Evolutionary conservation across 2,888 invertebrate species (phyloP), one percentile per base, ranked within the genome.

Genomic region (Drosophila maculinotata): DNA sequence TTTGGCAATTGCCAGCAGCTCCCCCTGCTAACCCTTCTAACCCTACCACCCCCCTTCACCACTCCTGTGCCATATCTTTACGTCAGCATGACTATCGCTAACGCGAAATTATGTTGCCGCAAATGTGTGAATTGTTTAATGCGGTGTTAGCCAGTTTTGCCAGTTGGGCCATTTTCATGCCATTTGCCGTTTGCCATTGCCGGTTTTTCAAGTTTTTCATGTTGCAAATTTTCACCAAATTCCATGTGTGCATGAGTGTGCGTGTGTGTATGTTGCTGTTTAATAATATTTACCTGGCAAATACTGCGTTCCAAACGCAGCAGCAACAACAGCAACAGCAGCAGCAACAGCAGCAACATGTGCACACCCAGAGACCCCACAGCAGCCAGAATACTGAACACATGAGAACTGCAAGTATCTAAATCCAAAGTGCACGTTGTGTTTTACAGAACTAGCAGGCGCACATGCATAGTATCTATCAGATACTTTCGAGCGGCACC

Each of bases 111-210:
- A 83, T 86, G 86, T 47, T 68, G 68, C 84, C 33, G 71, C 87
- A 80, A 81, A 81, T 81, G 81, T 87, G 87, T 64, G 85, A 82
- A 82, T 82, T 84, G 87, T 69, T 82, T 84, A 87, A 76, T 77
- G 72, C 83, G 53, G 75, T 86, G 42, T 70, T 80, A 78, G 78
- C 80, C 83, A 62, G 87, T 69, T 79, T 73, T 45, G 53, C 54
- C 53, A 59, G 49, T 65, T 52, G 72, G 31, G 52, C 67, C 52
- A 54, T 76, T 66, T 74, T 57, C 59, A 56, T 63, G 62, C 28
- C 33, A 38, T 51, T 66, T 53, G 45, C 65, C 15, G 33, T 51
- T 49, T 45, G 53, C 44, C 28, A 49, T 53, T 83, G 80, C 81
- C 81, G 81, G 81, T 82, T 82, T 81, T 82, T 82, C 81, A 78